A percentile compares a stretch with the other conserved stretches of the same genome.
Evolutionary conservation across 2,113 vertebrate species (phyloP).

Genomic region (Lamprotornis superbus): DNA sequence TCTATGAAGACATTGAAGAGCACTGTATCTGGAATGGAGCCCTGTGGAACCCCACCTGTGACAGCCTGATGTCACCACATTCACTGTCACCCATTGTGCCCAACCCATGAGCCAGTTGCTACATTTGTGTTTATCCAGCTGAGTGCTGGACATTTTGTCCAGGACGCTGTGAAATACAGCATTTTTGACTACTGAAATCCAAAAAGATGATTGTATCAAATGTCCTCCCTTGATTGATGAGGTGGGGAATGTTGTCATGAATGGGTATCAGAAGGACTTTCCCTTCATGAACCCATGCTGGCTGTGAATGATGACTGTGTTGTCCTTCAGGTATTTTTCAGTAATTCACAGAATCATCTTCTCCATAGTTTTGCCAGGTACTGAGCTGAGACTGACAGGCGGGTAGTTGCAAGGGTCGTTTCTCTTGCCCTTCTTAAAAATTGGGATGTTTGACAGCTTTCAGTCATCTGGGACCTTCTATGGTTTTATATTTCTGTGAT

Average conservation of each 20-base stretch:
- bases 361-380: not conserved
- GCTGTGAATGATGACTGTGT: not conserved
- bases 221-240: not conserved
- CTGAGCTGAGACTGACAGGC: not conserved
- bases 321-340: not conserved
- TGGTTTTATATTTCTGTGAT: not conserved
- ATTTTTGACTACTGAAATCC: not conserved
- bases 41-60: not conserved
- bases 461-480: not conserved
- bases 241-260: not conserved
- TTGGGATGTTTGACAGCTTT: not conserved
- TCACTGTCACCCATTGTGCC: not conserved
- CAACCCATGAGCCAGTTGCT: not conserved
- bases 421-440: not conserved
- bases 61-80: not conserved
- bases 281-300: not conserved
- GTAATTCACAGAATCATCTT: not conserved
- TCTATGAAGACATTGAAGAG: not conserved
- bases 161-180: not conserved
- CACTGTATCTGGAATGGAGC: not conserved
- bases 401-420: not conserved
- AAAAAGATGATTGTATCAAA: not conserved
- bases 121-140: not conserved
- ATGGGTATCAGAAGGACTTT: not conserved
- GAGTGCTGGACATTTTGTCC: not conserved